Evolutionary conservation across 92 coral and sea anemone genomes (phyloP), one percentile per base, ranked within the genome.

Genomic region (Parazoanthus darwini): DNA sequence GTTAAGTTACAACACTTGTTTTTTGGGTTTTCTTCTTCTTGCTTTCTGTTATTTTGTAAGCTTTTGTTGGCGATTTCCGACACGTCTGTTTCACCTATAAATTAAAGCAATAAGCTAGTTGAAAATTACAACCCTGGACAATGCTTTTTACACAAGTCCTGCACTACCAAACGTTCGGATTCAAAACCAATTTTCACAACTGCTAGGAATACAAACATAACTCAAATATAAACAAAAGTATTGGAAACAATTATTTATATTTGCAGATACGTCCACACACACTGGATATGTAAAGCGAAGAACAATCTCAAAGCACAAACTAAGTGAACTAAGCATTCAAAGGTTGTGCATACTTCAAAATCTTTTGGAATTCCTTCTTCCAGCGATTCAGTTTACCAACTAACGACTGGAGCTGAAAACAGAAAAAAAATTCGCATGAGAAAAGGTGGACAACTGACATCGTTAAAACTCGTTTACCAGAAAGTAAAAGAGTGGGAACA

Each of bases 321-420:
- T 29, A 11, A 8, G 39, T 26, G 6, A 23, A 33, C 13, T 13
- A 29, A 74, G 48, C 54, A 29, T 76, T 3, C 46, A 54, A 50
- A 86, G 25, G 23, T 0, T 58, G 38, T 86, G 82, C 96, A 86
- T 94, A 96, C 99, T 96, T 95, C 20, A 97, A 96, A 80, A 97
- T 87, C 91, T 94, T 95, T 66, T 90, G 94, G 77, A 97, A 97
- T 70, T 95, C 98, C 68, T 85, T 91, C 51, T 90, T 87, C 99
- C 99, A 97, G 38, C 91, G 86, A 33, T 92, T 89, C 83, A 93
- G 83, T 84, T 97, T 98, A 79, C 82, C 83, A 20, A 94, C 87
- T n/a, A 94, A 82, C 14, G 86, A 89, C 68, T 93, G 78, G 39
- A 97, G 93, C 96, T 94, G 87, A 13, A 86, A 25, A 74, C 14